phyloP scores from a whole-genome alignment of 2,888 invertebrate genomes.

The Euspilapteryx auroguttella region DNA sequence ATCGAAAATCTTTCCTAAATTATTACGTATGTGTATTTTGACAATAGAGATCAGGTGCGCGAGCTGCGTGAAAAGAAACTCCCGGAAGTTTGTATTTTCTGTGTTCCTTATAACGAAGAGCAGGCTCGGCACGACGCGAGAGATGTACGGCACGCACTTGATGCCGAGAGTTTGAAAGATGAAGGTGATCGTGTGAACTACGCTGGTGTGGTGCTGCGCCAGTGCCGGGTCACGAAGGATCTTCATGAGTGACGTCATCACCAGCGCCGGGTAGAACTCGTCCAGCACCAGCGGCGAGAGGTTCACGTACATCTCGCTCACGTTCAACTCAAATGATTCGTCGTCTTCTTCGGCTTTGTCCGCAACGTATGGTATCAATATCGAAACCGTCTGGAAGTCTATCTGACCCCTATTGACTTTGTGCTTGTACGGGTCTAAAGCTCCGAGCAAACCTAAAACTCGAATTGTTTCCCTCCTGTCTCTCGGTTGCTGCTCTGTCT shows the following conservation, averaged over 20 bases:
- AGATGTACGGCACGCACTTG: constrained; percentile 90
- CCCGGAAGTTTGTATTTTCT: constrained; percentile 76
- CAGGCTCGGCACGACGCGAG: constrained; percentile 86
- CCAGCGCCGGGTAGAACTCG: constrained; percentile 97
- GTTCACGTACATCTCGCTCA: constrained; percentile 92
- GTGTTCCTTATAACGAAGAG: constrained; percentile 88
- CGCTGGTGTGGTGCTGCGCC: constrained; percentile 89
- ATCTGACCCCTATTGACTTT: constrained; percentile 94
- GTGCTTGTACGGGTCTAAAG: constrained; percentile 97
- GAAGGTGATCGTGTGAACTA: constrained; percentile 94
- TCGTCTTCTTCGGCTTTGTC: constrained; percentile 70
- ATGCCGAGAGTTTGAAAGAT: constrained; percentile 96
- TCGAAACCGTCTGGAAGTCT: constrained; percentile 81
- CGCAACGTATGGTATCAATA: constrained; percentile 71
- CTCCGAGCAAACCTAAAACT: constrained; percentile 92
- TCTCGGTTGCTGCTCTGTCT: constrained; percentile 88
- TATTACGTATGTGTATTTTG: constrained; percentile 93
- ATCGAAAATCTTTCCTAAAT: constrained; percentile 91
- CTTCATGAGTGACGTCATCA: constrained; percentile 92
- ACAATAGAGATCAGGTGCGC: constrained; percentile 93
- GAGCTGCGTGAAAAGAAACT: constrained; percentile 92
- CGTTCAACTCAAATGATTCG: constrained; percentile 62
- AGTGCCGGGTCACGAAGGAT: constrained; percentile 91
- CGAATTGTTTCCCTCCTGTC: constrained; percentile 90
- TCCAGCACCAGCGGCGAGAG: constrained; percentile 87